Conservation (phyloP, 1,140 invertebrate genomes). For the Pseudachorutes palmiensis region DNA sequence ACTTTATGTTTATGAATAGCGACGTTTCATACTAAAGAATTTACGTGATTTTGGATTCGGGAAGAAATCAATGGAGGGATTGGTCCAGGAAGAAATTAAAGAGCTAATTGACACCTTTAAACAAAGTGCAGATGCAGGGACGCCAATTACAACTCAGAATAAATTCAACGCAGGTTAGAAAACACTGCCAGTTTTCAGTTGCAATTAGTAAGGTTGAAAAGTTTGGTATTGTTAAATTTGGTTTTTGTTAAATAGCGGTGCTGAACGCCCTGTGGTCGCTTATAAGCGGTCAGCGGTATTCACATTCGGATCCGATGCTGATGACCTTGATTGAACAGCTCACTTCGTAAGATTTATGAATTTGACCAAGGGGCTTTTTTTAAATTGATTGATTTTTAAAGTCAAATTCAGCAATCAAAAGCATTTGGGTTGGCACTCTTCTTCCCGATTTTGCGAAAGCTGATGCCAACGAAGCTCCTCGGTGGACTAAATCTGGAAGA, state of each 20-base stretch:
- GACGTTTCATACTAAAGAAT: constrained; percentile 13
- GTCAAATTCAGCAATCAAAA: neutral
- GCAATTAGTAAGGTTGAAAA: neutral
- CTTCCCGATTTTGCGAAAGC: neutral
- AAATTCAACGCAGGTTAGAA: constrained; percentile 18
- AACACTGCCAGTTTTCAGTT: neutral
- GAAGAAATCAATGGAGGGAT: constrained; percentile 10
- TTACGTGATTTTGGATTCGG: constrained; percentile 17
- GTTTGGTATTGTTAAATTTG: neutral
- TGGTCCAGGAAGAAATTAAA: constrained; percentile 16
- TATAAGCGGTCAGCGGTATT: constrained; percentile 6
- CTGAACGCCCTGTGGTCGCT: constrained; percentile 21
- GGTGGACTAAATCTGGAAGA: neutral
- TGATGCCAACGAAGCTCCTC: neutral
- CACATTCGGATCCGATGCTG: constrained; percentile 15
- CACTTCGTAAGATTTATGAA: neutral
- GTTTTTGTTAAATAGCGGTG: neutral
- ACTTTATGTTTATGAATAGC: neutral
- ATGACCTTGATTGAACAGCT: neutral
- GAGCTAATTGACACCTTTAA: constrained; percentile 8
- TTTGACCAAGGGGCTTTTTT: neutral
- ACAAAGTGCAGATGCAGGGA: neutral
- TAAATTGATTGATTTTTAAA: neutral
- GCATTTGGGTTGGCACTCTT: neutral
- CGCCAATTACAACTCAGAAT: constrained; percentile 13